phyloP scores from a whole-genome alignment of 2,113 vertebrate species.

The Sinocyclocheilus anshuiensis region DNA sequence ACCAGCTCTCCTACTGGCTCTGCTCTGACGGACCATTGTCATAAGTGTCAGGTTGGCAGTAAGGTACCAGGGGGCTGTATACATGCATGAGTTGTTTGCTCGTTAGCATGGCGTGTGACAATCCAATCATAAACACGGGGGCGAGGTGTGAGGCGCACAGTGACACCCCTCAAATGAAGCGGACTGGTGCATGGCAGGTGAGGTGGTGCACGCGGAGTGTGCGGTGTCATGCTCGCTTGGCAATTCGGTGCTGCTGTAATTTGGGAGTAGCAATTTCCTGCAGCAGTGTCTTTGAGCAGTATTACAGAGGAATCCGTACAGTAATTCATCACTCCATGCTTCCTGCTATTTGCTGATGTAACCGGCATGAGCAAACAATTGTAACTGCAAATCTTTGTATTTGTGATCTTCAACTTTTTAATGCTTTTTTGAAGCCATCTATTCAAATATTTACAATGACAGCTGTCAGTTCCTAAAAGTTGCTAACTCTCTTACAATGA shows the following conservation, averaged over 20 bases:
- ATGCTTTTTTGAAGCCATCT: conserved; percentile 10
- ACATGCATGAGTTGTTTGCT: conserved; percentile 69
- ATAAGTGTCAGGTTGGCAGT: conserved; percentile 43
- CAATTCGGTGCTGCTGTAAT: conserved; percentile 40
- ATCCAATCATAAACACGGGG: conserved; percentile 61
- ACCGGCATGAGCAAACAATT: conserved; percentile 52
- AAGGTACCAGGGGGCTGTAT: conserved; percentile 52
- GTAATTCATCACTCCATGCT: conserved; percentile 74
- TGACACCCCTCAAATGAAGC: conserved; percentile 43
- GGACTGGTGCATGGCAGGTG: conserved; percentile 33
- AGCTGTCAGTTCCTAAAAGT: too few species aligned
- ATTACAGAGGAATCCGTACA: conserved; percentile 73
- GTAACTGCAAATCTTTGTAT: conserved; percentile 70
- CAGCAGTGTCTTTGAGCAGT: conserved; percentile 67
- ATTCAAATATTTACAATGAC: conserved; percentile 3
- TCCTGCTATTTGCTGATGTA: conserved; percentile 65
- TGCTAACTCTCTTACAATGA: too few species aligned
- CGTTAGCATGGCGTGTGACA: conserved; percentile 73
- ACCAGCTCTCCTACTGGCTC: neutral
- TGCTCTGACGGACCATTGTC: conserved; percentile 38
- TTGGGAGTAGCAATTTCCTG: conserved; percentile 69
- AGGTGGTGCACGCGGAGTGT: conserved; percentile 57
- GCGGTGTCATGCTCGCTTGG: conserved; percentile 24
- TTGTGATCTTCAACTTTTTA: conserved; percentile 47
- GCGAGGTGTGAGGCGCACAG: conserved; percentile 32